Evolutionary conservation across 2,888 invertebrate genomes (phyloP).

Genomic region (Nymphalis c-album): DNA sequence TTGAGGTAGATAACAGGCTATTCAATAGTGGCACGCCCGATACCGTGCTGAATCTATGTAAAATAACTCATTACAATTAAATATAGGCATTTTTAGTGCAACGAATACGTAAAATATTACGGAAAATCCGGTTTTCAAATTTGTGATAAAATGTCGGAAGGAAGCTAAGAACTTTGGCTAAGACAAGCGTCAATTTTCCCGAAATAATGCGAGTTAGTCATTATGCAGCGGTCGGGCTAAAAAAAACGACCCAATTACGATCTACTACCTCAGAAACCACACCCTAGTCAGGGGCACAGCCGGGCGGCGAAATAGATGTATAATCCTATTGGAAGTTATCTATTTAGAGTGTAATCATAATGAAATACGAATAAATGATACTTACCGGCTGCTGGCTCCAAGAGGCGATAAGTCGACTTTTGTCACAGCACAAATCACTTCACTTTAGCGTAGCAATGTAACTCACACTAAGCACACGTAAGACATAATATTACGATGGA

Average conservation of each 20-base stretch:
- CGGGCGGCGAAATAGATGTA: slow-evolving; percentile 41
- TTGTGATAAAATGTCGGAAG: slow-evolving; percentile 33
- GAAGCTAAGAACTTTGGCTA: slow-evolving; percentile 31
- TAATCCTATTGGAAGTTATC: slow-evolving; percentile 49
- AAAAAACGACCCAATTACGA: slow-evolving; percentile 62
- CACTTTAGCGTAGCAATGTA: slow-evolving; percentile 60
- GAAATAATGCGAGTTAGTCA: slow-evolving; percentile 47
- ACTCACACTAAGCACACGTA: slow-evolving; percentile 73
- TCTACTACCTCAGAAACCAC: slow-evolving; percentile 58
- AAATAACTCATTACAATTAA: slow-evolving; percentile 39
- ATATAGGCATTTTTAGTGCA: slow-evolving; percentile 5
- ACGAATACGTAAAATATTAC: slow-evolving; percentile 1
- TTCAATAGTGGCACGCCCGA: slow-evolving; percentile 72
- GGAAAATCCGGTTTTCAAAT: slow-evolving; percentile 6
- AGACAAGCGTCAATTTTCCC: slow-evolving; percentile 40
- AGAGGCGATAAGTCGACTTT: slow-evolving; percentile 57
- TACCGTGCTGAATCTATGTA: slow-evolving; percentile 34
- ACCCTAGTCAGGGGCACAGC: slow-evolving; percentile 54
- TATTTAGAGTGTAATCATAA: slow-evolving; percentile 51
- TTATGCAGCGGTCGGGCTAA: slow-evolving; percentile 44
- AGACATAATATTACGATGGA: slow-evolving; percentile 67
- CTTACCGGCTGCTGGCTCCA: slow-evolving; percentile 68
- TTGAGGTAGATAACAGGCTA: slow-evolving; percentile 67
- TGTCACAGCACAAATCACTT: slow-evolving; percentile 68
- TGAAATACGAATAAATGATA: slow-evolving; percentile 48